A percentile compares a stretch with the other conserved stretches of the same genome.
Conservation (phyloP, 2,888 invertebrate genomes). For the Drosophila recens region DNA sequence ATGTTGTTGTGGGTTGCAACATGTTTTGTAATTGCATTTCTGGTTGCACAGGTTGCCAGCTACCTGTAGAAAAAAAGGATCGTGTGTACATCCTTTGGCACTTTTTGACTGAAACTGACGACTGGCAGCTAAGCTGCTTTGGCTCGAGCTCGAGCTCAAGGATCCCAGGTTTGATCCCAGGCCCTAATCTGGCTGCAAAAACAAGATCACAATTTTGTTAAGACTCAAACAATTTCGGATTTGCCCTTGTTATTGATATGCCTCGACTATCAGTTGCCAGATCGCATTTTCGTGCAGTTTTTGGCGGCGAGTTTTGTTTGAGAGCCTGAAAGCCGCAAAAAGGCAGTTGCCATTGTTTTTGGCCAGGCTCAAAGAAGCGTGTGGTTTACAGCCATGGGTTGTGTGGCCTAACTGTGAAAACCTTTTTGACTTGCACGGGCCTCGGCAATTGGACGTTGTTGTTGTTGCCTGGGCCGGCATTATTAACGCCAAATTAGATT, state of each 20-base stretch:
- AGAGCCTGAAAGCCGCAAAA: conserved; percentile 67
- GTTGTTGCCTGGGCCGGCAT: conserved; percentile 44
- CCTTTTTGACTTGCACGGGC: conserved; percentile 80
- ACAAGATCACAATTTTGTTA: conserved; percentile 80
- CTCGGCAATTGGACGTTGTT: conserved; percentile 66
- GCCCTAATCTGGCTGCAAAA: conserved; percentile 77
- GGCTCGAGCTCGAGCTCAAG: conserved; percentile 76
- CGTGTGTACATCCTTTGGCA: conserved; percentile 27
- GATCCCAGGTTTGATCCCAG: conserved; percentile 43
- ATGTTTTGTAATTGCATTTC: conserved; percentile 73
- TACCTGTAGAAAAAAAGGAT: conserved; percentile 55
- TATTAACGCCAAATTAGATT: conserved; percentile 84
- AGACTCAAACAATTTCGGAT: conserved; percentile 53
- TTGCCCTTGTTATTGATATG: conserved; percentile 72
- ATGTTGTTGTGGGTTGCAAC: conserved; percentile 67
- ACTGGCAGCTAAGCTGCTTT: conserved; percentile 75
- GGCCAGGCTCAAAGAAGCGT: conserved; percentile 17
- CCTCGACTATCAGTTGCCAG: conserved; percentile 60
- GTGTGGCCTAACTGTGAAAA: conserved; percentile 72
- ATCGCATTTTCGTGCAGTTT: conserved; percentile 59
- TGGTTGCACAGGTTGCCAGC: conserved; percentile 6
- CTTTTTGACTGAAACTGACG: conserved; percentile 21
- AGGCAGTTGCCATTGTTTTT: conserved; percentile 73
- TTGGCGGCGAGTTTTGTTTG: conserved; percentile 58
- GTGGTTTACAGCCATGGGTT: conserved; percentile 32